Evolutionary conservation across 37 sponge, comb jelly and placozoan genomes (phyloP), one percentile per base, ranked within the genome.

Genomic region (Diacarnus erythraeanus): DNA sequence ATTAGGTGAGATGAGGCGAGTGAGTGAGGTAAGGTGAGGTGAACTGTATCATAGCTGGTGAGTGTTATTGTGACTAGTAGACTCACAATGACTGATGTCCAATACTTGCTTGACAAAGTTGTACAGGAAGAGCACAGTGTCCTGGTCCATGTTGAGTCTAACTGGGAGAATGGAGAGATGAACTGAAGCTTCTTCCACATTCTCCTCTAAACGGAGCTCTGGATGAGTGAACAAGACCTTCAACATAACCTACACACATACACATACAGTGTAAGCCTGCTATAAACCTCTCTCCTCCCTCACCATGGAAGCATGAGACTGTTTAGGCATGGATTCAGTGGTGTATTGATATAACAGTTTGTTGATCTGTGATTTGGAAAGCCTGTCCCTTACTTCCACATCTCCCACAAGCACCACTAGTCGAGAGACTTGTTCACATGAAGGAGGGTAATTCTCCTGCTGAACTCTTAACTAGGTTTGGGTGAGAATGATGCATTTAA

Each of bases 131-230:
- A 82, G 59, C 12, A 94, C 36, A 42, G 95, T 79, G 75, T 97
- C 98, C 88, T 95, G 97, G 57, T 98, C 99, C 41, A 98, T 74
- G 74, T 98, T 95, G 47, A 98, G 87, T 58, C 94, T 69, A 0
- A 98, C 39, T 8, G 99, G 99, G 9, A 93, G 87, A 36, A 95
- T 22, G 3, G 93, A 93, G 26, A 95, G 79, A 22, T 78, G 81
- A 27, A 98, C 78, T 44, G 74, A 72, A 58, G 80, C 90, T 26
- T 95, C 99, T 26, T 87, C 74, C 0, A 51, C 38, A 41, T 29
- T 10, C 5, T 80, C 59, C 15, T 75, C 9, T 1, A 56, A 59
- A 59, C 42, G 43, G 39, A 78, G 87, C 36, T 92, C 93, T 38
- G 90, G 83, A 38, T 82, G 84, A 26, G 76, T 66, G 65, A 80